Evolutionary conservation across 2,797 vertebrate genomes (phyloP).

Genomic region (Ptychadena robeensis): DNA sequence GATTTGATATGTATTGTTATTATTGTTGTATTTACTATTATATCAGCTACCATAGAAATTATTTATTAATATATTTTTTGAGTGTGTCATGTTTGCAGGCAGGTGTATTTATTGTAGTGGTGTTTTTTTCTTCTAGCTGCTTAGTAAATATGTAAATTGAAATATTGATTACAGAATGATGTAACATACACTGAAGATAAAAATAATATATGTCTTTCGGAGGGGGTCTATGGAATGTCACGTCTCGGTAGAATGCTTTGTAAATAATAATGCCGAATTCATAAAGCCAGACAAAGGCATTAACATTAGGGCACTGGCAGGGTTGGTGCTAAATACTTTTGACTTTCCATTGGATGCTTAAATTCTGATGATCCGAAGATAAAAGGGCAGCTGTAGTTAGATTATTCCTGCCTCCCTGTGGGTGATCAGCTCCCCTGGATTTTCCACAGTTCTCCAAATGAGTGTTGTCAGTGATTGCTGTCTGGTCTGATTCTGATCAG

Average conservation of each 20-base stretch:
- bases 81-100: neutral
- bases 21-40: too few species aligned
- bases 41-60: too few species aligned
- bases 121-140: neutral
- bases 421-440: slow-evolving; percentile 45
- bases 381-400: slow-evolving; percentile 57
- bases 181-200: neutral
- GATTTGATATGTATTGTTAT: too few species aligned
- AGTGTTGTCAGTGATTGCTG: slow-evolving; percentile 64
- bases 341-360: slow-evolving; percentile 50
- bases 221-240: slow-evolving; percentile 16
- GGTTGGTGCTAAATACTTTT: slow-evolving; percentile 63
- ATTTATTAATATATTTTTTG: too few species aligned
- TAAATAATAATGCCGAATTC: slow-evolving; percentile 51
- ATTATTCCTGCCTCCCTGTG: slow-evolving; percentile 56
- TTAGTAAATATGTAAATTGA: neutral
- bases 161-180: slow-evolving; percentile 26
- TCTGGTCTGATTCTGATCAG: slow-evolving; percentile 75
- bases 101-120: neutral
- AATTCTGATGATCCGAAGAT: slow-evolving; percentile 58
- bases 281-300: slow-evolving; percentile 61
- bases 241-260: slow-evolving; percentile 51
- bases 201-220: neutral
- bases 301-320: slow-evolving; percentile 62
- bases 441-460: slow-evolving; percentile 38